Evolutionary conservation across 2,888 invertebrate genomes (phyloP).

Genomic region (Yponomeuta cagnagella): DNA sequence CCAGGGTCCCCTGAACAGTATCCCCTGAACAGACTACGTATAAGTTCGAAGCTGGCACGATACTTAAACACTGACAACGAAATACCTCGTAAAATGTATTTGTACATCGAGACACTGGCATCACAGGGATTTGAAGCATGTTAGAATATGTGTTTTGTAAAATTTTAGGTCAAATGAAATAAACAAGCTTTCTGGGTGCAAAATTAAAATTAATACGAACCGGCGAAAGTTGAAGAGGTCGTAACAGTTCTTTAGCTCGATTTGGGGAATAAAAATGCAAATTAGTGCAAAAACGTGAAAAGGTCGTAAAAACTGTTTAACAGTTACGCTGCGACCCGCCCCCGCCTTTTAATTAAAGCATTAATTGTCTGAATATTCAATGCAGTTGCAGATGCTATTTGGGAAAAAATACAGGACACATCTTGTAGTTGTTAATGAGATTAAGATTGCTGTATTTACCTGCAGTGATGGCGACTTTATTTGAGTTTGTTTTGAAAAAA

Average conservation of each 20-base stretch:
- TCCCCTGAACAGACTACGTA: no score
- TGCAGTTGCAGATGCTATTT: neutral
- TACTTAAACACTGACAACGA: no score
- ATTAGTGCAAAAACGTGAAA: slow-evolving; percentile 21
- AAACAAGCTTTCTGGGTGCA: neutral
- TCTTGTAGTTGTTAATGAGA: neutral
- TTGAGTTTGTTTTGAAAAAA: no score
- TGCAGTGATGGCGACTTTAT: no score
- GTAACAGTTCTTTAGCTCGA: neutral
- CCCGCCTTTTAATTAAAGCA: slow-evolving; percentile 24
- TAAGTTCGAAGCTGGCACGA: no score
- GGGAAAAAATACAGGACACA: neutral
- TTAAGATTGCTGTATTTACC: no score
- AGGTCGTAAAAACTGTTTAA: slow-evolving; percentile 21
- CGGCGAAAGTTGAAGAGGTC: neutral
- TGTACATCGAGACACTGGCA: no score
- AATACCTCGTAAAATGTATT: no score
- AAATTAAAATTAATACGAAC: neutral
- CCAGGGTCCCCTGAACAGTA: no score
- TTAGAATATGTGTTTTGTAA: no score
- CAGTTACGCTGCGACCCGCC: slow-evolving; percentile 12
- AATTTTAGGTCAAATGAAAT: no score
- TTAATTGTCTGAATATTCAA: neutral
- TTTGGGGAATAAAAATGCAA: slow-evolving; percentile 4
- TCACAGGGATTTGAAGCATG: no score